These are phyloP conservation scores for Dicyrtomina minuta DNA, from an alignment of 2,888 invertebrate genomes.

Conservation along the genomic window DNA sequence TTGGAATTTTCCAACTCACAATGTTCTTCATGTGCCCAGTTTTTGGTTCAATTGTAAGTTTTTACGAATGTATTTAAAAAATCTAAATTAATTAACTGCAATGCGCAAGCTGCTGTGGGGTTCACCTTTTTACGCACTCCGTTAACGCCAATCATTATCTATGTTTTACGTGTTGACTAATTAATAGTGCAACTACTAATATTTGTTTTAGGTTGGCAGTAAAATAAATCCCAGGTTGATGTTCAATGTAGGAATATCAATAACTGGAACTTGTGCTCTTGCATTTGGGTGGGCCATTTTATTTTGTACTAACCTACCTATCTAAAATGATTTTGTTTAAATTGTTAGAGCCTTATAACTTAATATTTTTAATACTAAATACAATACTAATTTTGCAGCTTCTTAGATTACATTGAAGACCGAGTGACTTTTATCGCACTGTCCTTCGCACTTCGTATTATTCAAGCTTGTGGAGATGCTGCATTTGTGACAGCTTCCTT, in stretches of 20 bases:
- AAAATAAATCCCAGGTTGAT: slow-evolving; percentile 74
- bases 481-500: slow-evolving; percentile 73
- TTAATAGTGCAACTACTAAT: too few relatives aligned
- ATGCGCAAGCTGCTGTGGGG: too few relatives aligned
- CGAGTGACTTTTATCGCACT: slow-evolving; percentile 70
- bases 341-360: too few relatives aligned
- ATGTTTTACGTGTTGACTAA: too few relatives aligned
- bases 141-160: too few relatives aligned
- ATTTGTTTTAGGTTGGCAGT: slow-evolving; percentile 56
- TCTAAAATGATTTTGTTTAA: too few relatives aligned
- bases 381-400: too few relatives aligned
- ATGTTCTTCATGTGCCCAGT: slow-evolving; percentile 79
- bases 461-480: slow-evolving; percentile 83
- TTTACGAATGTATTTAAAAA: too few relatives aligned
- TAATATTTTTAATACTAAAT: too few relatives aligned
- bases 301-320: too few relatives aligned
- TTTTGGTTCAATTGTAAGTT: slow-evolving; percentile 72
- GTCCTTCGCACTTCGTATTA: slow-evolving; percentile 75
- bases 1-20: slow-evolving; percentile 80
- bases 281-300: slow-evolving; percentile 82
- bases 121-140: too few relatives aligned
- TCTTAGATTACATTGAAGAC: slow-evolving; percentile 41
- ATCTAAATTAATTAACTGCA: too few relatives aligned
- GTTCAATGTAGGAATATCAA: slow-evolving; percentile 77
- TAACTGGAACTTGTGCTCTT: slow-evolving; percentile 66